phyloP scores from a whole-genome alignment of 2,113 vertebrate species.

The Arenaria interpres region DNA sequence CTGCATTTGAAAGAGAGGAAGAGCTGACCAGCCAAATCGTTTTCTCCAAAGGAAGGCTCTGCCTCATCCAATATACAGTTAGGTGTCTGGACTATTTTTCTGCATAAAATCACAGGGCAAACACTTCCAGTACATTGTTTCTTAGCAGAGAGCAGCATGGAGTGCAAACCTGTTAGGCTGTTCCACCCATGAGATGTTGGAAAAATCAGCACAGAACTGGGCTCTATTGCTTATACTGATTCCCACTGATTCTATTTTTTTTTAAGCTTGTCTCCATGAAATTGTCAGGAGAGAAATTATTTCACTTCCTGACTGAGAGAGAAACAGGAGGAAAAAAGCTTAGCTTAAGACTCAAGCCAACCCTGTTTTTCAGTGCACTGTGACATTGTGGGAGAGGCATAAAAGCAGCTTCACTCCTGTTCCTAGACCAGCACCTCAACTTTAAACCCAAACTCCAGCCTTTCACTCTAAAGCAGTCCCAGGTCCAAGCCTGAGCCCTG shows the following conservation, averaged over 20 bases:
- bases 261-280: background rate
- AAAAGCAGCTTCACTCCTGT: background rate
- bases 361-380: background rate
- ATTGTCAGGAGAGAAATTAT: background rate
- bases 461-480: background rate
- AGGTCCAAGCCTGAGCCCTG: background rate
- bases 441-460: background rate
- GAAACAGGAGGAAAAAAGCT: background rate
- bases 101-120: background rate
- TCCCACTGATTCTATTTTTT: background rate
- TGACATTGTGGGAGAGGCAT: background rate
- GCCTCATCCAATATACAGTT: background rate
- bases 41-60: background rate
- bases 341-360: background rate
- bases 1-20: background rate
- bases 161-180: background rate
- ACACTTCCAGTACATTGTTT: background rate
- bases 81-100: background rate
- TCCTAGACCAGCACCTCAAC: background rate
- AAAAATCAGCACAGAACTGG: background rate
- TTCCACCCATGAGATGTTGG: background rate
- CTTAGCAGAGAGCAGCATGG: background rate
- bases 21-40: background rate
- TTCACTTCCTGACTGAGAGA: background rate
- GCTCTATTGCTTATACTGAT: background rate